Base-by-base conservation (phyloP, 2,888 invertebrate genomes). In the Nemoura dubitans region DNA sequence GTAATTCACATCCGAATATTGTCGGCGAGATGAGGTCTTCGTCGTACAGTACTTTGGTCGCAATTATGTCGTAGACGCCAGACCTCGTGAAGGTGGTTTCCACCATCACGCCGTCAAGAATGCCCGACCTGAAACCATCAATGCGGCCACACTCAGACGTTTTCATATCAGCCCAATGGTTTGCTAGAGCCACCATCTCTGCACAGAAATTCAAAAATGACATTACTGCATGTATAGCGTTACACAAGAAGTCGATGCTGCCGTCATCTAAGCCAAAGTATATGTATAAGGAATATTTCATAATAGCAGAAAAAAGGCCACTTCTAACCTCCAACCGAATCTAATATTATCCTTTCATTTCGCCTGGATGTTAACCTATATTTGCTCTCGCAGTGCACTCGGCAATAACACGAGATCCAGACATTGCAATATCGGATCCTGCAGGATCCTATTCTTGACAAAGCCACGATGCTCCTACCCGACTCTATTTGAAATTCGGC, bases 1-100 rank as follows among this genome's bases (percentile, higher is more conserved):
- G 89, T 78, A 91, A 89, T 87, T 90, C 90, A 88, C 91, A 91
- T 87, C 90, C 90, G 87, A 90, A 89, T 26, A 89, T 87, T n/a
- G 90, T 89, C 25, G 89, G 89, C 7, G 89, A 86, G 59, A 88
- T 85, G 28, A 89, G 87, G 5, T 89, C 89, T 2, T 88, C 87
- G 80, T 89, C 88, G 27, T 87, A 85, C 25, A 89, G 88, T 26
- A 89, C 78, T 21, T 89, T 89, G 29, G 87, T 89, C 81, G 89
- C 89, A 3, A 87, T 88, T 77, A 89, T 89, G 87, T 89, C 89
- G 88, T 88, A 89, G 87, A 89, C 87, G 28, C 84, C 86, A 21
- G 86, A 81, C 25, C 76, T 26, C 78, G 29, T 30, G 26, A 36
- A 43, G 43, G 76, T 86, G n/a, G 77, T 84, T 83, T 85, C 43